Evolutionary conservation across 53 echinoderm and acorn worm genomes (phyloP).

Genomic region (Echinometra lucunter): DNA sequence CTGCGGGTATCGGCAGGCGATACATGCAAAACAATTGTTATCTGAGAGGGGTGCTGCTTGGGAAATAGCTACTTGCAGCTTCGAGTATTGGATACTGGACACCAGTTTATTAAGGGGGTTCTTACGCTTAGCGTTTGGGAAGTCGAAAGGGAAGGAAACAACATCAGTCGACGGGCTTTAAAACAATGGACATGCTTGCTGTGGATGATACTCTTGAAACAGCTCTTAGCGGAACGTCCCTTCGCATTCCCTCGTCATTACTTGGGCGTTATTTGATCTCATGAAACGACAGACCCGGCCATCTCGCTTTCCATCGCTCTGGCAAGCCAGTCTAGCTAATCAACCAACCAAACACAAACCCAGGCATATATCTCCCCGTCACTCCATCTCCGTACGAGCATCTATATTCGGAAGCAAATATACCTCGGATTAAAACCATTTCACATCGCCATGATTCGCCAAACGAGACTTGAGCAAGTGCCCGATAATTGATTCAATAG

Average conservation of each 20-base stretch:
- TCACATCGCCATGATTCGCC: constrained; percentile 43
- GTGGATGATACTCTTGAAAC: neutral
- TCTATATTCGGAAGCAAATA: constrained; percentile 46
- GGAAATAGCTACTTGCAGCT: neutral
- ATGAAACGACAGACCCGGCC: neutral
- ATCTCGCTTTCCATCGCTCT: constrained; percentile 18
- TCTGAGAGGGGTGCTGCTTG: neutral
- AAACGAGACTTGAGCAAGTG: neutral
- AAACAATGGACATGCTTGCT: neutral
- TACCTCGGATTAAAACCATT: constrained; percentile 54
- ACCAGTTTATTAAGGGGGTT: neutral
- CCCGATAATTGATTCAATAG: constrained; percentile 42
- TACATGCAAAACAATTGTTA: neutral
- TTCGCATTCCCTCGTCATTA: constrained; percentile 35
- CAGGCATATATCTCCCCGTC: neutral
- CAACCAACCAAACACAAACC: constrained; percentile 51
- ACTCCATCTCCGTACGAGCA: neutral
- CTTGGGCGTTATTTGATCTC: constrained; percentile 40
- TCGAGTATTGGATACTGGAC: neutral
- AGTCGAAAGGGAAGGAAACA: neutral
- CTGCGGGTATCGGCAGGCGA: neutral
- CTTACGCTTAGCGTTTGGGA: neutral
- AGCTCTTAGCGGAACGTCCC: neutral
- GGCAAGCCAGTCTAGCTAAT: neutral
- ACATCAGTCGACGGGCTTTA: neutral